These are phyloP conservation scores for Tenthredo mesomela DNA, from an alignment of 2,888 invertebrate genomes.

Conservation along the genomic window DNA sequence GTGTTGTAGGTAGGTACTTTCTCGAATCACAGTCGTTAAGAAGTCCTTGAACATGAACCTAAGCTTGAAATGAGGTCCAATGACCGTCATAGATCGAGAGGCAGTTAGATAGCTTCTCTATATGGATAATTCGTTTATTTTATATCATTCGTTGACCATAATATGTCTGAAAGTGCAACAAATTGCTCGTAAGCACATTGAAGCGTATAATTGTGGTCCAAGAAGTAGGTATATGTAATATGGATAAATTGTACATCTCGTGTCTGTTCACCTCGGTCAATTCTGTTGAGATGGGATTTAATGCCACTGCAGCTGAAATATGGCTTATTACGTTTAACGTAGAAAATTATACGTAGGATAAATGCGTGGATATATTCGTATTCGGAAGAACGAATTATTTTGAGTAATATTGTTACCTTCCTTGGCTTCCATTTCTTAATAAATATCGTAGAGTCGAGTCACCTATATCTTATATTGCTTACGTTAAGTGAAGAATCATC, in stretches of 20 bases:
- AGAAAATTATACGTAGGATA: neutral
- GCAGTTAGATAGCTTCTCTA: neutral
- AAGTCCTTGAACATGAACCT: slow-evolving; percentile 38
- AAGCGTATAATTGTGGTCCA: slow-evolving; percentile 25
- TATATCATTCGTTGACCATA: neutral
- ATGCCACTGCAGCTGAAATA: neutral
- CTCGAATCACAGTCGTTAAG: neutral
- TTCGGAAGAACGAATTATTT: neutral
- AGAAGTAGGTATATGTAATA: slow-evolving; percentile 1
- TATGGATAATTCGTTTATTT: neutral
- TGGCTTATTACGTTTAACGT: neutral
- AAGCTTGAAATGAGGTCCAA: neutral
- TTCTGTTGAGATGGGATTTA: neutral
- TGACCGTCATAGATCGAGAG: neutral
- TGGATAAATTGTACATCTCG: slow-evolving; percentile 35
- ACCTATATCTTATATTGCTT: neutral
- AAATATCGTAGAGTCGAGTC: neutral
- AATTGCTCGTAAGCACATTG: neutral
- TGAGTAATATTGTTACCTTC: neutral
- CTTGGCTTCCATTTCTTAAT: neutral
- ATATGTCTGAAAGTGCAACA: neutral
- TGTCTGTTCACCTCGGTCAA: slow-evolving; percentile 22
- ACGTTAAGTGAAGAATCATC: neutral
- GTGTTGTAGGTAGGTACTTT: neutral
- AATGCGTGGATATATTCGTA: neutral